Evolutionary conservation across 2,888 invertebrate genomes (phyloP).

Genomic region (Diaphora mendica): DNA sequence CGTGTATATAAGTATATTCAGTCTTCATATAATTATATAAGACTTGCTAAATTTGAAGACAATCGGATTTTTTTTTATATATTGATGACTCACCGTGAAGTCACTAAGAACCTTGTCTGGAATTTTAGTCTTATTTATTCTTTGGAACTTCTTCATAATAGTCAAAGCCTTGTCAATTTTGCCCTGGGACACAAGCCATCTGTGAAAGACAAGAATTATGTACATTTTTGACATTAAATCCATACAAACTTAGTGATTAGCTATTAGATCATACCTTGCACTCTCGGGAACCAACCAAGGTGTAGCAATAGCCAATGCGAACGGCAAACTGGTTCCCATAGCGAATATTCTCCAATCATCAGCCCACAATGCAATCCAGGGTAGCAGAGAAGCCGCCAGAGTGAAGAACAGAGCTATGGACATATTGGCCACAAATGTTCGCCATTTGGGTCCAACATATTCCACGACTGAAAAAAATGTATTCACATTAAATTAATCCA

Average conservation of each 20-base stretch:
- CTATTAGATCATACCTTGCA: constrained; percentile 87
- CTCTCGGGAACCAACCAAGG: constrained; percentile 94
- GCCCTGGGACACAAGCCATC: constrained; percentile 95
- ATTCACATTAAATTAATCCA: no score
- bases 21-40: no score
- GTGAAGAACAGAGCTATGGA: constrained; percentile 96
- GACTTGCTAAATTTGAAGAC: no score
- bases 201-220: constrained; percentile 62
- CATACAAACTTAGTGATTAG: neutral
- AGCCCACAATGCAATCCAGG: constrained; percentile 94
- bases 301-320: constrained; percentile 89
- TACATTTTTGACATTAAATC: neutral
- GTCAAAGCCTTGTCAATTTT: constrained; percentile 91
- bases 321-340: constrained; percentile 92
- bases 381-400: constrained; percentile 91
- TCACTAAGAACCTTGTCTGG: constrained; percentile 90
- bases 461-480: constrained; percentile 89
- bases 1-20: no score
- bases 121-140: constrained; percentile 91
- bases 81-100: constrained; percentile 88
- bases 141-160: constrained; percentile 93
- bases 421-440: constrained; percentile 96
- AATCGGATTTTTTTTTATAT: neutral
- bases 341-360: constrained; percentile 93
- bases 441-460: constrained; percentile 96